phyloP scores from a whole-genome alignment of 2,888 invertebrate genomes.

The Lithophane socia region DNA sequence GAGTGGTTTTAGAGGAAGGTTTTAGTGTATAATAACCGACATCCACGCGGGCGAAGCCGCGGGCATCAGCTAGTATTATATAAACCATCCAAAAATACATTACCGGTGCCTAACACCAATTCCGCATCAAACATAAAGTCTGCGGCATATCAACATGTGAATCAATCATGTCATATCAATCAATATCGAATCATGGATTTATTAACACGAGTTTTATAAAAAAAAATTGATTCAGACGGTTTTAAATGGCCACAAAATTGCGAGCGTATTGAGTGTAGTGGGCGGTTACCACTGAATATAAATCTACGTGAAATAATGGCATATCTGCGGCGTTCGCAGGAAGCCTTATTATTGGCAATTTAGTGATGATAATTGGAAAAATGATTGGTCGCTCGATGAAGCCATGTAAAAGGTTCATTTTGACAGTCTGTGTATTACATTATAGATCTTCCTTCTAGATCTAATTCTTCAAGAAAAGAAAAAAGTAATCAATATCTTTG shows the following conservation, averaged over 20 bases:
- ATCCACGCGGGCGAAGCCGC: too few relatives aligned
- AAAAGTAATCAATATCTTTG: too few relatives aligned
- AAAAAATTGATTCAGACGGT: slow-evolving; percentile 2
- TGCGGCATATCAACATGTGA: neutral
- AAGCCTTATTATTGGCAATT: slow-evolving; percentile 35
- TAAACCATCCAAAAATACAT: neutral
- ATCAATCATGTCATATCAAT: slow-evolving; percentile 13
- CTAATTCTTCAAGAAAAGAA: too few relatives aligned
- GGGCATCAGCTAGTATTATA: neutral
- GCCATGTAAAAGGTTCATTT: slow-evolving; percentile 23
- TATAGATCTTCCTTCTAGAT: neutral
- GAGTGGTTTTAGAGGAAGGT: too few relatives aligned
- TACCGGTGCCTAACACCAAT: neutral
- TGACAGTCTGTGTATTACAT: neutral
- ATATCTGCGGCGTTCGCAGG: slow-evolving; percentile 11
- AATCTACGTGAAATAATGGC: slow-evolving; percentile 19
- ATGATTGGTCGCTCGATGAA: slow-evolving; percentile 40
- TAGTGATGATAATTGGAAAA: slow-evolving; percentile 43
- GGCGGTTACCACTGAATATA: neutral
- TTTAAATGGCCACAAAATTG: slow-evolving; percentile 19
- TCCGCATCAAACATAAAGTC: neutral
- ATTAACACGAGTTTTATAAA: slow-evolving; percentile 3
- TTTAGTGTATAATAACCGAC: too few relatives aligned
- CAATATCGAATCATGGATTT: neutral
- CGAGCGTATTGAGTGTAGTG: slow-evolving; percentile 9